A percentile compares a stretch with the other conserved stretches of the same genome.
phyloP scores from a whole-genome alignment of 2,888 invertebrate genomes.

The Tribolium freemani region DNA sequence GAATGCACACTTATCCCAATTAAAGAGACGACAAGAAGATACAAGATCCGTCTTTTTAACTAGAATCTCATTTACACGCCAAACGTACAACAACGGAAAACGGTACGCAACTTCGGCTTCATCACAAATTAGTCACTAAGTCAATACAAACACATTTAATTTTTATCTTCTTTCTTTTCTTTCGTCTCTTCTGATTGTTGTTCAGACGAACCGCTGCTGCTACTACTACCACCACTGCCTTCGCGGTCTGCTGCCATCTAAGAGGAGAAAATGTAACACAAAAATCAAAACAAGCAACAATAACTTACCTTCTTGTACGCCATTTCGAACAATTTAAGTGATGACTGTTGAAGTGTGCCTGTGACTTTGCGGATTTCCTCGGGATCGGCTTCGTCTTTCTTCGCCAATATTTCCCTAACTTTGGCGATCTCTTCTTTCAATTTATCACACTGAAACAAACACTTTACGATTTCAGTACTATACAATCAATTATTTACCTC shows the following conservation, averaged over 20 bases:
- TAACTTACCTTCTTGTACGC: conserved; percentile 97
- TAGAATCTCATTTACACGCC: background rate
- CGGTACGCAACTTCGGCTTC: conserved; percentile 31
- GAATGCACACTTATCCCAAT: conserved; percentile 43
- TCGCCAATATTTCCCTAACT: conserved; percentile 85
- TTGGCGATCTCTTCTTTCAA: conserved; percentile 86
- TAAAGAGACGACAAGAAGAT: conserved; percentile 50
- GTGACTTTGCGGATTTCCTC: conserved; percentile 92
- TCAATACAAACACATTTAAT: conserved; percentile 65
- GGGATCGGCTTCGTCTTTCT: conserved; percentile 92
- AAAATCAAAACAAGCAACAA: conserved; percentile 29
- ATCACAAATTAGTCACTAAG: conserved; percentile 51
- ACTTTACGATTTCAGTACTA: background rate
- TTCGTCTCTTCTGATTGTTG: conserved; percentile 66
- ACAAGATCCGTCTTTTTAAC: conserved; percentile 42
- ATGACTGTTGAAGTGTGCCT: conserved; percentile 92
- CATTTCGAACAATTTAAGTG: conserved; percentile 98
- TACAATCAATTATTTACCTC: conserved; percentile 75
- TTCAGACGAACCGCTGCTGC: conserved; percentile 63
- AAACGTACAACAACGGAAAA: conserved; percentile 30
- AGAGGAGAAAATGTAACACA: conserved; percentile 24
- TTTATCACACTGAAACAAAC: conserved; percentile 82
- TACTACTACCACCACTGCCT: conserved; percentile 63
- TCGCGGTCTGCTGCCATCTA: conserved; percentile 85
- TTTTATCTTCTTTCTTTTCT: conserved; percentile 79